phyloP scores from a whole-genome alignment of 2,113 vertebrate species.

The Tautogolabrus adspersus region DNA sequence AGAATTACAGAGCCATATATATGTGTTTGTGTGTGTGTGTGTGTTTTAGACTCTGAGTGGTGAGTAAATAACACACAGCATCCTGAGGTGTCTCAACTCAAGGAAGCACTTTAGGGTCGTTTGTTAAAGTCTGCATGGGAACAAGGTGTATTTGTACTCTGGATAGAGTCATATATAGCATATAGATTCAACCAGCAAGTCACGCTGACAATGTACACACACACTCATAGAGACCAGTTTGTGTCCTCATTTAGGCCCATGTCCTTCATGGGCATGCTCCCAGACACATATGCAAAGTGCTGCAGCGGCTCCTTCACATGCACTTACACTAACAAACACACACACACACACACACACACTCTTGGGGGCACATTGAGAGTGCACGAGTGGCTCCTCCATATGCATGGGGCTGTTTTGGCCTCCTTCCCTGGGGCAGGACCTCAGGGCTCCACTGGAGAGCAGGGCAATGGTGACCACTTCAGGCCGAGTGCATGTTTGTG shows the following conservation, averaged over 20 bases:
- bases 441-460: constrained; percentile 58
- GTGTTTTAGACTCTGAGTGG: constrained; percentile 58
- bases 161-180: constrained; percentile 37
- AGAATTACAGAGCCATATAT: constrained; percentile 55
- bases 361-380: constrained; percentile 44
- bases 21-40: constrained; percentile 28
- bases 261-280: constrained; percentile 43
- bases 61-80: constrained; percentile 60
- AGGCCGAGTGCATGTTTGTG: constrained; percentile 49
- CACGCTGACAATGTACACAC: constrained; percentile 3
- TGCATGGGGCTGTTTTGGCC: constrained; percentile 71
- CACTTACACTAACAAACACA: neutral
- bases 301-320: constrained; percentile 17
- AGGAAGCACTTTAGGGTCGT: constrained; percentile 69
- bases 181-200: constrained; percentile 36
- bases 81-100: constrained; percentile 54
- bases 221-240: neutral
- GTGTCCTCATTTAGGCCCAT: constrained; percentile 42
- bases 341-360: constrained; percentile 29
- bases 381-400: constrained; percentile 73
- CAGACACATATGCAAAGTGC: constrained; percentile 68
- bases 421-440: constrained; percentile 66
- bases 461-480: constrained; percentile 58
- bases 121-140: constrained; percentile 59
- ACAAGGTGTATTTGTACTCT: constrained; percentile 37